Evolutionary conservation across 2,888 invertebrate genomes (phyloP).

Genomic region (Tenthredo scrophulariae): DNA sequence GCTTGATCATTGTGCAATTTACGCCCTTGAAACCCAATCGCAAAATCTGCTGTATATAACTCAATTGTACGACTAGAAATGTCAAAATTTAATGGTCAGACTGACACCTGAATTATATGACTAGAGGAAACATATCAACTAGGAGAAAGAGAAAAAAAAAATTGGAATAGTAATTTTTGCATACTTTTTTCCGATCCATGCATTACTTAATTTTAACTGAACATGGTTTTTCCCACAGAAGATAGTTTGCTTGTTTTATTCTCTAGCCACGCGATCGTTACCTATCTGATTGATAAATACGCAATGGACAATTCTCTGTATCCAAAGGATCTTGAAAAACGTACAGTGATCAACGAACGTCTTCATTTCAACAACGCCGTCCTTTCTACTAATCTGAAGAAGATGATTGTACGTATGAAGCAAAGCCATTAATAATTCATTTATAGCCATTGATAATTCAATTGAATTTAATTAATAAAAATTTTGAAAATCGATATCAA

Average conservation of each 20-base stretch:
- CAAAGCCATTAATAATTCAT: no score
- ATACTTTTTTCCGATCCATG: not conserved
- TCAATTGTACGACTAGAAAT: not conserved
- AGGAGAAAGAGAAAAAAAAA: not conserved
- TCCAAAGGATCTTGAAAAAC: slow-evolving; percentile 79
- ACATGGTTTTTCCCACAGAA: not conserved
- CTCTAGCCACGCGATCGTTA: slow-evolving; percentile 79
- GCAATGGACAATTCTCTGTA: slow-evolving; percentile 80
- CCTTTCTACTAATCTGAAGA: slow-evolving; percentile 78
- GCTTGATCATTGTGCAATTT: slow-evolving; percentile 79
- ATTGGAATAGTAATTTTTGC: not conserved
- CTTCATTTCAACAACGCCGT: slow-evolving; percentile 80
- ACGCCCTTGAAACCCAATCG: slow-evolving; percentile 59
- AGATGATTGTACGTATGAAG: slow-evolving; percentile 77
- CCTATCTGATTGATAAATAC: slow-evolving; percentile 80
- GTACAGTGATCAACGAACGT: slow-evolving; percentile 81
- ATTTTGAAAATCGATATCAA: no score
- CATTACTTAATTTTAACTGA: not conserved
- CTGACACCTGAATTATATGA: not conserved
- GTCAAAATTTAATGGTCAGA: not conserved
- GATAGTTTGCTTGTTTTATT: not conserved
- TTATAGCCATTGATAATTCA: no score
- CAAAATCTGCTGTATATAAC: not conserved
- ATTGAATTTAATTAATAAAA: no score
- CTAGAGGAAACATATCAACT: not conserved